A percentile compares a stretch with the other conserved stretches of the same genome.
Conservation (phyloP, 2,888 invertebrate species). For the Melinaea marsaeus region DNA sequence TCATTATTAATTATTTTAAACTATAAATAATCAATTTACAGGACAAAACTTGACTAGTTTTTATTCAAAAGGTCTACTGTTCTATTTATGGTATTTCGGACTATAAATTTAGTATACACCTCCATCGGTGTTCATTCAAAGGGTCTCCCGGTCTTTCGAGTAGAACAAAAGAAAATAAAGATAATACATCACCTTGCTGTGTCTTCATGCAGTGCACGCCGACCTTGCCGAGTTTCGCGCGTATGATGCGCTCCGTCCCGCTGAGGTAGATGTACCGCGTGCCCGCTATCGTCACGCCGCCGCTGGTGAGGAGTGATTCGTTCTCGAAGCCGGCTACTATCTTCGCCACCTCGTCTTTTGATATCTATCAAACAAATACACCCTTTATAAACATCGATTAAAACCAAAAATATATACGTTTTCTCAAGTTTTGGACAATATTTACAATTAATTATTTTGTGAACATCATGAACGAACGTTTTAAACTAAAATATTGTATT, state of each 20-base stretch:
- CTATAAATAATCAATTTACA: too few relatives aligned
- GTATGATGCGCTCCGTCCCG: slow-evolving; percentile 94
- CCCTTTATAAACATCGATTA: neutral
- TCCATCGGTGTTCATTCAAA: too few relatives aligned
- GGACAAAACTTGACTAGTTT: too few relatives aligned
- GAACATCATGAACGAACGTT: too few relatives aligned
- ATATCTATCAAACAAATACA: slow-evolving; percentile 81
- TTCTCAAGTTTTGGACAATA: too few relatives aligned
- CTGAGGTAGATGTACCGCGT: slow-evolving; percentile 96
- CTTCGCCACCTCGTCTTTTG: slow-evolving; percentile 94
- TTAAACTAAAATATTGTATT: too few relatives aligned
- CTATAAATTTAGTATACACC: too few relatives aligned
- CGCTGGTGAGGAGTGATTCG: slow-evolving; percentile 92
- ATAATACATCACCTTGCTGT: slow-evolving; percentile 84
- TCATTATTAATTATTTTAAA: too few relatives aligned
- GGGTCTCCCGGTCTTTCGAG: too few relatives aligned
- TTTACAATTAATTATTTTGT: too few relatives aligned
- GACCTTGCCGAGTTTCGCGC: slow-evolving; percentile 95
- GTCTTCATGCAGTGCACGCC: slow-evolving; percentile 98
- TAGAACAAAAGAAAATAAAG: neutral
- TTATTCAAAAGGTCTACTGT: too few relatives aligned
- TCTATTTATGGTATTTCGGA: too few relatives aligned
- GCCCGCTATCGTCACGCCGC: slow-evolving; percentile 94
- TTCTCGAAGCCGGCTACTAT: slow-evolving; percentile 94
- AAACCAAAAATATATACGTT: neutral